These are phyloP conservation scores for Neopelma chrysocephalum DNA, from an alignment of 2,797 vertebrate genomes.

Conservation along the genomic window DNA sequence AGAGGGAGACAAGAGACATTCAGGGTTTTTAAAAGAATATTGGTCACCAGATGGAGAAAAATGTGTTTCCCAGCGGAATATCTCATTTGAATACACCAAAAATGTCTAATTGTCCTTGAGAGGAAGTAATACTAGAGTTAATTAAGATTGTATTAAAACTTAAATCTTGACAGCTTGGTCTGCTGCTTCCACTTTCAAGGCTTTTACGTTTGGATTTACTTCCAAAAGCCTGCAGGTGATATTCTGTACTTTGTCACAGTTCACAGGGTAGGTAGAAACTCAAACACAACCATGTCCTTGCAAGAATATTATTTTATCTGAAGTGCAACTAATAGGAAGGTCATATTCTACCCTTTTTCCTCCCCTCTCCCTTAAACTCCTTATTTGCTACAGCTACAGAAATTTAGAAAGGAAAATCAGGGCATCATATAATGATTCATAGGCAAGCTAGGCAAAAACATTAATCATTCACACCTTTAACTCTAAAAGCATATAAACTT, in stretches of 20 bases:
- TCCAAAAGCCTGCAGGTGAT: not conserved
- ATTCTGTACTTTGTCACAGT: not conserved
- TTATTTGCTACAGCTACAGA: slow-evolving; percentile 4
- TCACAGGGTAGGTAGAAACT: not conserved
- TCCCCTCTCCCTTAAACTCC: not conserved
- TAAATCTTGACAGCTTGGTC: not conserved
- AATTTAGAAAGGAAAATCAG: not conserved
- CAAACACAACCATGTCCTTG: not conserved
- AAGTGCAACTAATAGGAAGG: not conserved
- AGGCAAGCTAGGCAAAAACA: not conserved
- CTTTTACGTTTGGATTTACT: not conserved
- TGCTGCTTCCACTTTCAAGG: not conserved
- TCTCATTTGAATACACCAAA: not conserved
- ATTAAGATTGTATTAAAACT: not conserved
- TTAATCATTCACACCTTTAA: slow-evolving; percentile 55
- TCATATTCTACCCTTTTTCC: not conserved
- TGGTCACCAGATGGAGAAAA: not conserved
- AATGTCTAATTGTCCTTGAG: not conserved
- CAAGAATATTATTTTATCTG: not conserved
- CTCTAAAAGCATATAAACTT: slow-evolving; percentile 24
- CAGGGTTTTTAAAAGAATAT: not conserved
- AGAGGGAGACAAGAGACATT: accelerated
- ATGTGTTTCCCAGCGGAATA: not conserved
- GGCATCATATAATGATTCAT: slow-evolving; percentile 9
- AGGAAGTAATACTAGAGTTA: not conserved